Evolutionary conservation across 2,888 invertebrate genomes (phyloP).

Genomic region (Stegana nigrithorax): DNA sequence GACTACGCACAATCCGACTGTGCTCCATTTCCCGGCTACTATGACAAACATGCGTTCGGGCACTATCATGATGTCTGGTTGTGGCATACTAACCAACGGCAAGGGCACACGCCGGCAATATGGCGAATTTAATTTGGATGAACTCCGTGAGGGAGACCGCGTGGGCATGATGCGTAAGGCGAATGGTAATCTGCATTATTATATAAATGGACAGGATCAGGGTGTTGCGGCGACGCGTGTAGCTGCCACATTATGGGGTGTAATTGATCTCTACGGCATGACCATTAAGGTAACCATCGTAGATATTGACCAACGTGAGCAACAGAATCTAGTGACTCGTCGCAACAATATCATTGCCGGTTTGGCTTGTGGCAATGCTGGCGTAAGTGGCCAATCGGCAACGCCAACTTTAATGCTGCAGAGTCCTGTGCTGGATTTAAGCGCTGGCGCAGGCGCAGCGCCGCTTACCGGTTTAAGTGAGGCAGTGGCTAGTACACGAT

Average conservation of each 20-base stretch:
- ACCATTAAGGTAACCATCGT: conserved; percentile 90
- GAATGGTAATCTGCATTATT: conserved; percentile 89
- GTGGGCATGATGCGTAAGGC: conserved; percentile 91
- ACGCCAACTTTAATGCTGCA: conserved; percentile 65
- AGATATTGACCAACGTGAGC: conserved; percentile 83
- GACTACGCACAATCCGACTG: conserved; percentile 91
- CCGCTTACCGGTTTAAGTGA: conserved; percentile 46
- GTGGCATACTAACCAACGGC: conserved; percentile 95
- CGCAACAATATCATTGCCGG: conserved; percentile 72
- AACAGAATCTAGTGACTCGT: conserved; percentile 79
- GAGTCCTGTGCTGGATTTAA: conserved; percentile 66
- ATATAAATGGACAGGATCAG: conserved; percentile 92
- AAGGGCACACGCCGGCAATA: conserved; percentile 94
- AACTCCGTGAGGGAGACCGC: conserved; percentile 90
- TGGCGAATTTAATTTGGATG: conserved; percentile 93
- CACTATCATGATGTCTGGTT: conserved; percentile 96
- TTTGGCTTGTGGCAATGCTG: conserved; percentile 35
- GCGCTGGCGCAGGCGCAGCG: conserved; percentile 41
- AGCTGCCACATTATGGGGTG: conserved; percentile 88
- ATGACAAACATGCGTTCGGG: conserved; percentile 97
- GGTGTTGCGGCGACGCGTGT: conserved; percentile 89
- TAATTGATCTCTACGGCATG: conserved; percentile 95
- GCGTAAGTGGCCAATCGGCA: no score
- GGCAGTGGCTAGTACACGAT: conserved; percentile 45
- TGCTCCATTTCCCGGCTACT: conserved; percentile 92